Percentiles rank a stretch among this genome's conserved stretches.
These are phyloP conservation scores for Blastobasis adustella DNA, from an alignment of 2,888 invertebrate genomes.

Conservation along the genomic window DNA sequence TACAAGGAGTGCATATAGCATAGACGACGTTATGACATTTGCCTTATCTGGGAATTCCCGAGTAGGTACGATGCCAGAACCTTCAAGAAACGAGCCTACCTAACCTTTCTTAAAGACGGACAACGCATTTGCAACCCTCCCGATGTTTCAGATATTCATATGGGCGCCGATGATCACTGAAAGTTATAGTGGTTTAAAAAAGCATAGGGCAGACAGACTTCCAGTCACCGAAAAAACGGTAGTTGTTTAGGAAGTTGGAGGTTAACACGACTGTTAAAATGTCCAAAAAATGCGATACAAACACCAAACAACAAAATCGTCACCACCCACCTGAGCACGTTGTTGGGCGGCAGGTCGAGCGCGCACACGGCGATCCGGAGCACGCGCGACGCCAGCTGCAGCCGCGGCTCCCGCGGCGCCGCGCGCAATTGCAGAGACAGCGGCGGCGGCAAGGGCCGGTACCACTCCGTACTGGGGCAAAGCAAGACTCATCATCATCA, in stretches of 20 bases:
- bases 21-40: no score
- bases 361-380: constrained; percentile 35
- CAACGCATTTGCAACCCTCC: no score
- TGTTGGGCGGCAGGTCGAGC: constrained; percentile 30
- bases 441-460: constrained; percentile 26
- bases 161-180: not conserved
- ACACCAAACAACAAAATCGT: not conserved
- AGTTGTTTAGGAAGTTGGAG: not conserved
- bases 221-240: not conserved
- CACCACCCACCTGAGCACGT: constrained; percentile 27
- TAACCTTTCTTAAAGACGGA: no score
- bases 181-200: not conserved
- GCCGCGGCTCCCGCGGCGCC: constrained; percentile 16
- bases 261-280: not conserved
- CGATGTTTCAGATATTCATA: not conserved
- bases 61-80: no score
- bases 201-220: not conserved
- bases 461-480: constrained; percentile 22
- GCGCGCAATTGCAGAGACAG: constrained; percentile 24
- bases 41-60: no score
- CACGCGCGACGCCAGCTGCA: constrained; percentile 22
- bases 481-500: not conserved
- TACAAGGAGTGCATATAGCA: no score
- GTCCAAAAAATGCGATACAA: not conserved
- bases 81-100: no score